These are phyloP conservation scores for Manis javanica DNA, from an alignment of 2,797 vertebrate species.

Conservation along the genomic window DNA sequence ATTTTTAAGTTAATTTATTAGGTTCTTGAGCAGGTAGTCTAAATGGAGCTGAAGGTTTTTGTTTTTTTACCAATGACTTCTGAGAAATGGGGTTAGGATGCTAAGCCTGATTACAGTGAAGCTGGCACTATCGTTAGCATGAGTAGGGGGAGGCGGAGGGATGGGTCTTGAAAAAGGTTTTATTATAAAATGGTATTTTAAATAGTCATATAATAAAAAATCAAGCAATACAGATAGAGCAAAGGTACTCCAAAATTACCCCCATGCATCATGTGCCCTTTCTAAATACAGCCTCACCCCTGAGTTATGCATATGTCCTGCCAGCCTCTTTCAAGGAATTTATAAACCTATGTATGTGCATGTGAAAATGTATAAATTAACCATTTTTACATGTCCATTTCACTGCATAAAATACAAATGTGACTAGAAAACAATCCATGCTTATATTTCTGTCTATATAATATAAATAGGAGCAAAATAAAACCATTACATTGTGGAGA, in stretches of 20 bases:
- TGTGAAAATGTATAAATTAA: background rate
- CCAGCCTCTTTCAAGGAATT: background rate
- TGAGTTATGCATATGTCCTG: background rate
- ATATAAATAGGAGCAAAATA: background rate
- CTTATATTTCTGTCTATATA: background rate
- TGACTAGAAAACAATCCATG: background rate
- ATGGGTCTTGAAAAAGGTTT: background rate
- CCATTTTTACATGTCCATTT: background rate
- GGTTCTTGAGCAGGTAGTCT: background rate
- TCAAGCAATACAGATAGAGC: background rate
- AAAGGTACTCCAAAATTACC: background rate
- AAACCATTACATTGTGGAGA: background rate
- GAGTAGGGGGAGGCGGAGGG: background rate
- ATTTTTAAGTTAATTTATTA: background rate
- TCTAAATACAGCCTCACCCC: too few relatives aligned
- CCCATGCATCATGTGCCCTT: fast-evolving
- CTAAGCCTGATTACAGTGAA: background rate
- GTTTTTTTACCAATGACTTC: background rate
- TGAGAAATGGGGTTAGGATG: background rate
- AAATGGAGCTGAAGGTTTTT: background rate
- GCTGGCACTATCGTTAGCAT: background rate
- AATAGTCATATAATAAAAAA: background rate
- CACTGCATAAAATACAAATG: background rate
- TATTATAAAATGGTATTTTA: background rate
- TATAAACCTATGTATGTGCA: background rate